Base-by-base conservation (phyloP, 2,888 invertebrate species). In the Hirtodrosophila alboralis region DNA sequence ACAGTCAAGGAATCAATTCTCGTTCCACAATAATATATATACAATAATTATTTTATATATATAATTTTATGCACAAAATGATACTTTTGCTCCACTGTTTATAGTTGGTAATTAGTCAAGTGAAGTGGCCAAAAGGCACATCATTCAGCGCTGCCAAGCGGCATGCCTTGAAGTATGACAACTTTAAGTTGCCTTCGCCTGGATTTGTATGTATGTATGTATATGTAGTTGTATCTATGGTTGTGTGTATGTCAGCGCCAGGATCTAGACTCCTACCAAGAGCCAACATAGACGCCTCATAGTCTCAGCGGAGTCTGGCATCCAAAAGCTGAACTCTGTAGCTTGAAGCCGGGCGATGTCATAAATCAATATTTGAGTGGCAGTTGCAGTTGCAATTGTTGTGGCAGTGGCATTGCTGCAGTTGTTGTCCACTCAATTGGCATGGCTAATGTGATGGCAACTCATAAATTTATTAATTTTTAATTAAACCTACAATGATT, bases 401-500 rank as follows among this genome's bases (percentile, higher is more conserved):
- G 40, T 65, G 33, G 41, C 57, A 56, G 30, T 54, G 30, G 37
- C 37, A 33, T 28, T 41, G 45, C 37, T 16, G 56, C 23, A 47
- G 62, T 48, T 62, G 62, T 36, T 56, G 60, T 66, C 57, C 61
- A 78, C 59, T 75, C 85, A 85, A 85, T 85, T 78, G 84, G 83
- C 87, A 85, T 85, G 84, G 77, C 75, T 85, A 86, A 85, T 85
- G 85, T 79, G 63, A 65, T 63, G 83, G 79, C 83, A 83, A 79
- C 85, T 83, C 84, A 81, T 85, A 83, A 83, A 83, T 83, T 83
- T 83, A 83, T 83, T 83, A 83, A 83, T 83, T 83, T 84, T 83
- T 83, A 83, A 85, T 83, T 85, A 85, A 79, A 83, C 68, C 69
- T 74, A 84, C 79, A 80, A 72, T 71, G 84, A 85, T 84, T 85